phyloP scores from a whole-genome alignment of 2,888 invertebrate species.

The Oasisia sp. region DNA sequence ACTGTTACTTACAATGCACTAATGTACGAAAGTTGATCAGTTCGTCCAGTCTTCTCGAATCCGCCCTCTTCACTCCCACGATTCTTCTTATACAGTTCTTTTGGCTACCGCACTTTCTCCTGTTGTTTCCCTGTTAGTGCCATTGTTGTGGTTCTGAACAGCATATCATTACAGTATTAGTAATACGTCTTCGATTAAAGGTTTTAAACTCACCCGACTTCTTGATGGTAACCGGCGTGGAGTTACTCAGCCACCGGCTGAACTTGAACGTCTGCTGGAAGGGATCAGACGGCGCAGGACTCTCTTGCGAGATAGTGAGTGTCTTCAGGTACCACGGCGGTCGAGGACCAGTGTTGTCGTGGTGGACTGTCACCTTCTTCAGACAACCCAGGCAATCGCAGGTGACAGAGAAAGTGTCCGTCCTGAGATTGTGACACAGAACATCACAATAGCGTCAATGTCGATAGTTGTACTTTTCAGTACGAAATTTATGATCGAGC shows the following conservation, averaged over 20 bases:
- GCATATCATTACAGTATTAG: no score
- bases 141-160: no score
- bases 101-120: no score
- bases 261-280: background rate
- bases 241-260: background rate
- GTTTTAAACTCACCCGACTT: background rate
- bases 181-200: background rate
- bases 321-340: background rate
- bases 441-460: background rate
- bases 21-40: no score
- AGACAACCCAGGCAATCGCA: background rate
- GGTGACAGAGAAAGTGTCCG: background rate
- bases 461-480: background rate
- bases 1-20: no score
- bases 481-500: background rate
- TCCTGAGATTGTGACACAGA: background rate
- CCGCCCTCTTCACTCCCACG: no score
- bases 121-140: no score
- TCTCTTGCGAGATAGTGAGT: background rate
- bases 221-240: background rate
- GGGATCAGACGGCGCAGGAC: background rate
- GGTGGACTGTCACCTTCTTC: background rate
- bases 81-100: no score
- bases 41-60: no score
- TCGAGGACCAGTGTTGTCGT: background rate